Evolutionary conservation across 2,888 invertebrate genomes (phyloP), one percentile per base, ranked within the genome.

Genomic region (Nesidiocoris tenuis): DNA sequence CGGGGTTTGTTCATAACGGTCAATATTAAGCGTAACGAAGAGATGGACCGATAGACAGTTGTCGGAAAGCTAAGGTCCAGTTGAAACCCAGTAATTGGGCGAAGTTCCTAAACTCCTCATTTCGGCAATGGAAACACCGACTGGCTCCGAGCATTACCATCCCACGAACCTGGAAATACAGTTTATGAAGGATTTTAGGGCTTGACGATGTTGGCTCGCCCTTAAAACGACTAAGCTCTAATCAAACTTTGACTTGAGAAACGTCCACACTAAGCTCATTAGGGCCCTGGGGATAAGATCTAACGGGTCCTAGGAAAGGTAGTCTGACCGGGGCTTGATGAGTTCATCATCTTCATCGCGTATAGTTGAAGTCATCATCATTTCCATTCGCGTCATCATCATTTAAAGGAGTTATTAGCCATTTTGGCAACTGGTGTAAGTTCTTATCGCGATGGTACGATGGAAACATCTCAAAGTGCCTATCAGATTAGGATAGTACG

Each of bases 231-330:
- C 39, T 39, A 39, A 39, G 39, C 39, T 7, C 39, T 39, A 39
- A 39, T 39, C 39, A 39, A 39, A 39, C 39, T 39, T 39, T 39
- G 39, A 39, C 39, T 39, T 7, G 39, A 39, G 39, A 39, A 39
- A 3, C 39, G n/a, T 59, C 59, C 59, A 9, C 3, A n/a, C 59
- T n/a, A 59, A 18, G 59, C 59, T 59, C 59, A 59, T 59, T 59
- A 59, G 39, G 39, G 59, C 59, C 59, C 3, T 59, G 5, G 17
- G 59, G 59, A 59, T 59, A 59, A 59, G 59, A 59, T 59, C 59
- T 59, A 59, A 59, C 59, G 19, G 59, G 3, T 39, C 12, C 5
- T 7, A 3, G 39, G 12, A 39, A 39, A 39, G 39, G 39, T 39
- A 12, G 39, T 39, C 39, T 3, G 39, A 12, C 12, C 12, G 39